A percentile compares a stretch with the other conserved stretches of the same genome.
These are phyloP conservation scores for Xylophagus ater DNA, from an alignment of 2,888 invertebrate species.

Conservation along the genomic window DNA sequence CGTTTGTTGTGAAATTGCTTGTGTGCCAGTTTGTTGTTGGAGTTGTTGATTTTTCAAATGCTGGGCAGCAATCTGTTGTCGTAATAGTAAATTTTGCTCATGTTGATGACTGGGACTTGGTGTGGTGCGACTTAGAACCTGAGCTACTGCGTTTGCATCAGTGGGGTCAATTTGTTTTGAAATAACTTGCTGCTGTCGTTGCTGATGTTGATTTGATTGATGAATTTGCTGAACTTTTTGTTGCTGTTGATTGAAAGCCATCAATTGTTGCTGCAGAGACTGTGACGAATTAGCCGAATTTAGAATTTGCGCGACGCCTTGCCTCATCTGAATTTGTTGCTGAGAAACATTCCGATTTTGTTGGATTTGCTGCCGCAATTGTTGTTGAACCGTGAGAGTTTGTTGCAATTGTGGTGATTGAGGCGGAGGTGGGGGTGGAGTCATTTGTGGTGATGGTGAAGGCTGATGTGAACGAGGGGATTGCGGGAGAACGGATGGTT, in stretches of 20 bases:
- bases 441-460: slow-evolving; percentile 35
- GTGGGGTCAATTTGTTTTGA: slow-evolving; percentile 36
- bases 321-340: slow-evolving; percentile 18
- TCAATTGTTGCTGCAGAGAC: slow-evolving; percentile 31
- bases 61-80: slow-evolving; percentile 34
- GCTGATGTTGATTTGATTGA: slow-evolving; percentile 22
- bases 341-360: slow-evolving; percentile 19
- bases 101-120: slow-evolving; percentile 34
- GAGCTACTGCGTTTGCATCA: slow-evolving; percentile 36
- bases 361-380: slow-evolving; percentile 32
- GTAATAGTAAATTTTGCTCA: slow-evolving; percentile 28
- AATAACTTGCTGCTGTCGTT: slow-evolving; percentile 23
- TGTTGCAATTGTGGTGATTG: slow-evolving; percentile 27
- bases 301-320: slow-evolving; percentile 10
- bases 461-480: slow-evolving; percentile 10
- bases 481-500: slow-evolving; percentile 14
- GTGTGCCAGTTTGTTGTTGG: slow-evolving; percentile 21
- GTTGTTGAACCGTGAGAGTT: slow-evolving; percentile 24
- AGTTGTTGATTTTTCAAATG: slow-evolving; percentile 22
- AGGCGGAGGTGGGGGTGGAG: slow-evolving; percentile 34
- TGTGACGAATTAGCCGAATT: slow-evolving; percentile 22
- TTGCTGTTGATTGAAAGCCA: slow-evolving; percentile 26
- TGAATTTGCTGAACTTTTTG: slow-evolving; percentile 18
- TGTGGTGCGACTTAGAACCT: slow-evolving; percentile 27
- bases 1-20: slow-evolving; percentile 19